Evolutionary conservation across 2,797 vertebrate genomes (phyloP).

Genomic region (Phylloscopus collybita): DNA sequence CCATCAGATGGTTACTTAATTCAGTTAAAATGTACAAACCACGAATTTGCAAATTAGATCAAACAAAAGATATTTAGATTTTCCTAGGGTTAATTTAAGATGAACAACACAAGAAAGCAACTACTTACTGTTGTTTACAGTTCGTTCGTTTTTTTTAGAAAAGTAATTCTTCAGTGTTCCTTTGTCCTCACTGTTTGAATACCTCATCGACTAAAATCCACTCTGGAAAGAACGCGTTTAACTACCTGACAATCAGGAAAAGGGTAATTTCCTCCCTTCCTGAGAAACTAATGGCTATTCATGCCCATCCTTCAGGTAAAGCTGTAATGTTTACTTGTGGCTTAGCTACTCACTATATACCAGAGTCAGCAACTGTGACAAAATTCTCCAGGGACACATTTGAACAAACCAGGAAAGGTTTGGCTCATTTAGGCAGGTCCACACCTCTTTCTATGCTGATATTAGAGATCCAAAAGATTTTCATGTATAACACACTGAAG

Average conservation of each 20-base stretch:
- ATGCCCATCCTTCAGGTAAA: slow-evolving; percentile 38
- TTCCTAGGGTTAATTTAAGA: background rate
- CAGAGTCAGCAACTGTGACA: slow-evolving; percentile 43
- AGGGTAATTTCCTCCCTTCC: slow-evolving; percentile 65
- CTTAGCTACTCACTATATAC: slow-evolving; percentile 5
- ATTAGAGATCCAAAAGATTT: background rate
- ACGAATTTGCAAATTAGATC: background rate
- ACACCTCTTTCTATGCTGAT: slow-evolving; percentile 3
- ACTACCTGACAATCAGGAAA: slow-evolving; percentile 52
- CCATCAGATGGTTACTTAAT: background rate
- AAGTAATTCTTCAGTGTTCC: background rate
- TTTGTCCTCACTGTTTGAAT: slow-evolving; percentile 2
- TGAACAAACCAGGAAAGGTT: background rate
- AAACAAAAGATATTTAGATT: background rate
- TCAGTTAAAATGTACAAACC: background rate
- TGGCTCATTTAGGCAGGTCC: background rate
- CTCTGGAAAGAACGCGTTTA: slow-evolving; percentile 3
- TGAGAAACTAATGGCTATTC: slow-evolving; percentile 53
- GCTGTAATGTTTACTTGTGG: slow-evolving; percentile 48
- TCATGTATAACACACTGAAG: background rate
- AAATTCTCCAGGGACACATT: slow-evolving; percentile 25
- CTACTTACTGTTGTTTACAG: background rate
- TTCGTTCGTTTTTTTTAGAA: background rate
- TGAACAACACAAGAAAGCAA: background rate
- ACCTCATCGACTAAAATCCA: slow-evolving; percentile 15